These are phyloP conservation scores for Heliconius charithonia DNA, from an alignment of 2,888 invertebrate species.

Conservation along the genomic window DNA sequence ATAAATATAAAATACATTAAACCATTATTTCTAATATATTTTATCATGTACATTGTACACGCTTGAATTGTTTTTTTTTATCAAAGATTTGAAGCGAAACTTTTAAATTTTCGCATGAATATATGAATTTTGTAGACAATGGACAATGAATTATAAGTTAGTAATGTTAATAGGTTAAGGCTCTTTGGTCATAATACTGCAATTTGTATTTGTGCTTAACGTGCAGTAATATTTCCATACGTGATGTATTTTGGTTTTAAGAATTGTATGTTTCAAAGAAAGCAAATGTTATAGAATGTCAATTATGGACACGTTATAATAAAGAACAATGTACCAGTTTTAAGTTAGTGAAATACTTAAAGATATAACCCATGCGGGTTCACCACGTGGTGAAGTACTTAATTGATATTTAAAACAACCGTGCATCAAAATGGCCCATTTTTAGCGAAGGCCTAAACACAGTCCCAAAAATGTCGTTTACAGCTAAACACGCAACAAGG, in stretches of 20 bases:
- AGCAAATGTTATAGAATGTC: neutral
- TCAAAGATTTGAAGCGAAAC: neutral
- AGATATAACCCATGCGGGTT: neutral
- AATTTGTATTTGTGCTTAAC: neutral
- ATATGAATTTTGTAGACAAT: conserved; percentile 17
- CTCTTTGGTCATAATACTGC: conserved; percentile 11
- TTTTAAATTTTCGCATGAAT: conserved; percentile 21
- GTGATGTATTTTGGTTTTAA: neutral
- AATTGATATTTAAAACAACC: neutral
- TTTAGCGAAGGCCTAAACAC: neutral
- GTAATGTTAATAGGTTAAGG: conserved; percentile 21
- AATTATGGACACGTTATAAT: neutral
- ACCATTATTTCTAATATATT: neutral
- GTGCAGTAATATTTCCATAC: neutral
- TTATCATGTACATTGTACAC: neutral
- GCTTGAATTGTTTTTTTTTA: neutral
- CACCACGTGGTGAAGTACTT: neutral
- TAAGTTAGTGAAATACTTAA: neutral
- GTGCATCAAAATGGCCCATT: neutral
- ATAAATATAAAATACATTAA: neutral
- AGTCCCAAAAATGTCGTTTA: neutral
- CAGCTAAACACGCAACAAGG: conserved; percentile 10
- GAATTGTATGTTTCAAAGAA: neutral
- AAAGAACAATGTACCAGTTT: neutral
- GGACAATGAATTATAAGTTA: conserved; percentile 18